A percentile compares a stretch with the other conserved stretches of the same genome.
phyloP scores from a whole-genome alignment of 64 coral and sea anemone genomes.

The Pachyseris speciosa region DNA sequence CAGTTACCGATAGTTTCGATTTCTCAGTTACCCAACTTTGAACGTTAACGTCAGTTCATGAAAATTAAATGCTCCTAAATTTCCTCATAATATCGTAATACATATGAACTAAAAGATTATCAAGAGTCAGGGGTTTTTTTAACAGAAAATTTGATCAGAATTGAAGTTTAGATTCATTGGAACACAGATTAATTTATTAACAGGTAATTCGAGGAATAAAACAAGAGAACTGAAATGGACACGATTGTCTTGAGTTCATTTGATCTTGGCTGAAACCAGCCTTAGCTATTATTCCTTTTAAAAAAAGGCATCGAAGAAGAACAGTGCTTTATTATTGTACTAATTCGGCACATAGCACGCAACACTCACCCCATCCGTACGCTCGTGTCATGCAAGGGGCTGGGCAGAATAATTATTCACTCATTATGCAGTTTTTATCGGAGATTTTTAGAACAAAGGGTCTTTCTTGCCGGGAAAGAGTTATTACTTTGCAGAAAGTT shows the following conservation, averaged over 20 bases:
- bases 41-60: too few relatives aligned
- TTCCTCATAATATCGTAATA: too few relatives aligned
- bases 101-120: neutral
- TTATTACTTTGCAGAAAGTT: neutral
- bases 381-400: slow-evolving; percentile 32
- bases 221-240: too few relatives aligned
- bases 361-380: neutral
- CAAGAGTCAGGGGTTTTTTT: neutral
- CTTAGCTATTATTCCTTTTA: neutral
- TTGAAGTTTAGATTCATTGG: neutral
- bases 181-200: neutral
- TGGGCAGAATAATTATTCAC: slow-evolving; percentile 13
- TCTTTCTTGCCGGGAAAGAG: neutral
- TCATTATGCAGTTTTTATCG: slow-evolving; percentile 21
- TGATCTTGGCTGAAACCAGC: neutral
- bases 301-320: neutral
- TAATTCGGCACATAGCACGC: slow-evolving; percentile 12
- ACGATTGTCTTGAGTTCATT: neutral
- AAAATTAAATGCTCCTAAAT: too few relatives aligned
- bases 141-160: neutral
- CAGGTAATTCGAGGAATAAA: too few relatives aligned
- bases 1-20: neutral
- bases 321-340: neutral
- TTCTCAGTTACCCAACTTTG: too few relatives aligned
- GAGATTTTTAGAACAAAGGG: slow-evolving; percentile 5